Evolutionary conservation across 1,140 invertebrate genomes (phyloP).

Genomic region (Heterodera schachtii): DNA sequence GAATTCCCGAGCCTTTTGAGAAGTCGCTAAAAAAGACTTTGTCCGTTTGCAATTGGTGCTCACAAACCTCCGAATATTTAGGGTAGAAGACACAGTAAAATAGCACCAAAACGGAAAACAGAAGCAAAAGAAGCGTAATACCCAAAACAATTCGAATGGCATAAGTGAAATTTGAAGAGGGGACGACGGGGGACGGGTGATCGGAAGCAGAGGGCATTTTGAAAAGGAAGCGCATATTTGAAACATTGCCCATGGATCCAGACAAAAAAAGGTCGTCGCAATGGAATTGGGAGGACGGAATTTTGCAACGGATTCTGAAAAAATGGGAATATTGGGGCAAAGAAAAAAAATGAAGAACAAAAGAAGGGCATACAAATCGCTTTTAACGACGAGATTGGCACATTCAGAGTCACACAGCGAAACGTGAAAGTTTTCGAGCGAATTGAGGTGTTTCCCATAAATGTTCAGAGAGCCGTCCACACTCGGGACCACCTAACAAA

Average conservation of each 20-base stretch:
- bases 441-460: slow-evolving; percentile 14
- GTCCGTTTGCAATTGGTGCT: neutral
- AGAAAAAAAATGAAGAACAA: neutral
- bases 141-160: slow-evolving; percentile 20
- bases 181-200: neutral
- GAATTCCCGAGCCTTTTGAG: neutral
- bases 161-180: neutral
- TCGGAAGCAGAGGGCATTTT: neutral
- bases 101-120: slow-evolving; percentile 16
- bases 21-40: neutral
- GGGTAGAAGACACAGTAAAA: slow-evolving; percentile 25
- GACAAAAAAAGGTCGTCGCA: slow-evolving; percentile 3
- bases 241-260: neutral
- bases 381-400: neutral
- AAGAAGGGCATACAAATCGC: neutral
- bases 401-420: slow-evolving; percentile 13
- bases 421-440: neutral
- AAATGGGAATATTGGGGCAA: neutral
- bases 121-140: neutral
- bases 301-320: slow-evolving; percentile 27
- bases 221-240: neutral
- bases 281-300: neutral
- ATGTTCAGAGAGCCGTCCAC: slow-evolving; percentile 13
- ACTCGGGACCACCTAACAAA: neutral
- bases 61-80: slow-evolving; percentile 25